Evolutionary conservation across 1,140 invertebrate species (phyloP).

Genomic region (Ostrea denselamellosa): DNA sequence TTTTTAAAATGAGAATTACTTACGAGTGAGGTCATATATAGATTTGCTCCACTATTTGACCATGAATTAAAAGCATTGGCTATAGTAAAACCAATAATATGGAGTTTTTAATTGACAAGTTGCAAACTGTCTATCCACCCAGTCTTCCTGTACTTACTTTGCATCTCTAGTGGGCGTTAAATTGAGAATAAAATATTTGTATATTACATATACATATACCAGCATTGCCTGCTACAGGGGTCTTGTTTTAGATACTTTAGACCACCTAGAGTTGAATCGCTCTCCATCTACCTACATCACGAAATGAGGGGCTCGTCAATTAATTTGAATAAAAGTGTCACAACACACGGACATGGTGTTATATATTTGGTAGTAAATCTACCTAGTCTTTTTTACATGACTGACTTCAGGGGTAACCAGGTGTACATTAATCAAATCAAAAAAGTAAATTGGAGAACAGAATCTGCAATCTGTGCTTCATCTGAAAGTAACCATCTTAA

Average conservation of each 20-base stretch:
- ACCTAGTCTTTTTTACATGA: conserved; percentile 18
- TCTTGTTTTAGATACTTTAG: not conserved
- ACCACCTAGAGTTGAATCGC: not conserved
- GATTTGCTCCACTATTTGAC: no score
- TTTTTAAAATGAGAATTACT: no score
- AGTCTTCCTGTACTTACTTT: no score
- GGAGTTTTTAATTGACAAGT: no score
- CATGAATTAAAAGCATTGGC: no score
- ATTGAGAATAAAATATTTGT: no score
- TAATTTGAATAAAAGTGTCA: conserved; percentile 31
- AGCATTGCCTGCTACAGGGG: no score
- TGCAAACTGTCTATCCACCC: no score
- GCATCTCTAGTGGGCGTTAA: no score
- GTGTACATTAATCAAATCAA: conserved; percentile 22
- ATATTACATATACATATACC: no score
- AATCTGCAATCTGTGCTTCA: not conserved
- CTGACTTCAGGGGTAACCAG: not conserved
- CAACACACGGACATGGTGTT: not conserved
- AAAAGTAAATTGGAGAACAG: not conserved
- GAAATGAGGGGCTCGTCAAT: not conserved
- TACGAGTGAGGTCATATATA: no score
- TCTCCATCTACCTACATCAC: not conserved
- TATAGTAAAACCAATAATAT: no score
- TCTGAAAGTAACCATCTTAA: not conserved
- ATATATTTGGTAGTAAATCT: conserved; percentile 17